phyloP scores from a whole-genome alignment of 2,113 vertebrate genomes.

The Phalacrocorax carbo region DNA sequence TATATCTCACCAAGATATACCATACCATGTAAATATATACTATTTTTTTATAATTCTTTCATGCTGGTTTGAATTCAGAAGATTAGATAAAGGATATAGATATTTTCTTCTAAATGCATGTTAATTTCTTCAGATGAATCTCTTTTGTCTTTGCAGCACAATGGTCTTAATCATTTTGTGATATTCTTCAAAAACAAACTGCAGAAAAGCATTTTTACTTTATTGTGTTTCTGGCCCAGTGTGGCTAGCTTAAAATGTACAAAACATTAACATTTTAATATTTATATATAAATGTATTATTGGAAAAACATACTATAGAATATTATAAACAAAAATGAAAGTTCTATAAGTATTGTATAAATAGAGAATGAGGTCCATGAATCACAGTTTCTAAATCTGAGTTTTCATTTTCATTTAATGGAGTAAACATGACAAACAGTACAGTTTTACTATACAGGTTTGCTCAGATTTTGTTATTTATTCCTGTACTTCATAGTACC shows the following conservation, averaged over 20 bases:
- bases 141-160: constrained; percentile 68
- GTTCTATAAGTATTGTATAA: constrained; percentile 59
- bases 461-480: constrained; percentile 52
- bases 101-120: constrained; percentile 73
- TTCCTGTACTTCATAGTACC: constrained; percentile 1
- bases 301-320: constrained; percentile 33
- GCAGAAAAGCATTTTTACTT: constrained; percentile 54
- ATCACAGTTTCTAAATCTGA: constrained; percentile 17
- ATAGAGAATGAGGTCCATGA: constrained; percentile 40
- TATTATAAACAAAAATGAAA: constrained; percentile 52
- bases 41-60: constrained; percentile 76
- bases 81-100: constrained; percentile 63
- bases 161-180: constrained; percentile 70
- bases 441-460: constrained; percentile 34
- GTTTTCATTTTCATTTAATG: constrained; percentile 33
- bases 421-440: constrained; percentile 14
- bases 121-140: constrained; percentile 61
- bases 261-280: constrained; percentile 68
- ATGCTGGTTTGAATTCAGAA: constrained; percentile 68
- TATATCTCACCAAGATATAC: constrained; percentile 62
- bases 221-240: constrained; percentile 53
- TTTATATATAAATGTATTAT: constrained; percentile 66
- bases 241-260: constrained; percentile 53
- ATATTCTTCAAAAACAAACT: constrained; percentile 48
- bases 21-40: constrained; percentile 83